These are phyloP conservation scores for Drosophila micromelanica DNA, from an alignment of 1,140 invertebrate species.

Conservation along the genomic window DNA sequence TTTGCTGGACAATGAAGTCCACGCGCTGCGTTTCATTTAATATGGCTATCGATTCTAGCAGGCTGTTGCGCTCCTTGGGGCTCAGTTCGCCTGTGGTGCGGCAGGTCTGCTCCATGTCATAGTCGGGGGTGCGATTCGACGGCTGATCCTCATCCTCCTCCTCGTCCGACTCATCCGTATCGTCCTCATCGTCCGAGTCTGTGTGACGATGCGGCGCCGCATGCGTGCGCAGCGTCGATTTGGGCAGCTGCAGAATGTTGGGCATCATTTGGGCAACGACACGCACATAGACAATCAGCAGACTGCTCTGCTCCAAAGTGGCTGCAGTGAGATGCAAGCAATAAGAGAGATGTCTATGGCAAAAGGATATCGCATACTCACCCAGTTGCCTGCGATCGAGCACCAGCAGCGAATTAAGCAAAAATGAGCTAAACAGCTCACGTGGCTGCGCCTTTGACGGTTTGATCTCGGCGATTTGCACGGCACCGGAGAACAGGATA, in stretches of 20 bases:
- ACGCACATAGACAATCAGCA: constrained; percentile 67
- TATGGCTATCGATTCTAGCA: constrained; percentile 86
- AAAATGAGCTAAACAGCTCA: constrained; percentile 71
- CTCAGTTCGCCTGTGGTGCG: constrained; percentile 77
- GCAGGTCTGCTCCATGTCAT: constrained; percentile 59
- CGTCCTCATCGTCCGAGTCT: constrained; percentile 85
- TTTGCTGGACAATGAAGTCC: constrained; percentile 86
- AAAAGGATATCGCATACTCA: constrained; percentile 70
- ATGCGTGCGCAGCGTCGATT: constrained; percentile 65
- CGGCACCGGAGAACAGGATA: constrained; percentile 29
- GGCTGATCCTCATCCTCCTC: constrained; percentile 84
- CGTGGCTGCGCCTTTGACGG: constrained; percentile 6
- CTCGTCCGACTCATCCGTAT: constrained; percentile 85
- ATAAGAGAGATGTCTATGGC: not conserved
- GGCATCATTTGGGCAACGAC: constrained; percentile 85
- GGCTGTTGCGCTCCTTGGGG: constrained; percentile 82
- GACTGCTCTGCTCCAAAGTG: constrained; percentile 49
- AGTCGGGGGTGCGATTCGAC: constrained; percentile 42
- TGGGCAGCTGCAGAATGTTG: constrained; percentile 77
- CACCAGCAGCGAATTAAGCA: constrained; percentile 88
- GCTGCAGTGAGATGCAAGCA: not conserved
- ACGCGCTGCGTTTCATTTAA: constrained; percentile 89
- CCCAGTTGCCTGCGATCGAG: constrained; percentile 88
- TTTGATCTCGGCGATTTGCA: constrained; percentile 3
- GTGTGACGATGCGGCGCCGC: constrained; percentile 83